Evolutionary conservation across 2,113 vertebrate genomes (phyloP), one percentile per base, ranked within the genome.

Genomic region (Isichthys henryi): DNA sequence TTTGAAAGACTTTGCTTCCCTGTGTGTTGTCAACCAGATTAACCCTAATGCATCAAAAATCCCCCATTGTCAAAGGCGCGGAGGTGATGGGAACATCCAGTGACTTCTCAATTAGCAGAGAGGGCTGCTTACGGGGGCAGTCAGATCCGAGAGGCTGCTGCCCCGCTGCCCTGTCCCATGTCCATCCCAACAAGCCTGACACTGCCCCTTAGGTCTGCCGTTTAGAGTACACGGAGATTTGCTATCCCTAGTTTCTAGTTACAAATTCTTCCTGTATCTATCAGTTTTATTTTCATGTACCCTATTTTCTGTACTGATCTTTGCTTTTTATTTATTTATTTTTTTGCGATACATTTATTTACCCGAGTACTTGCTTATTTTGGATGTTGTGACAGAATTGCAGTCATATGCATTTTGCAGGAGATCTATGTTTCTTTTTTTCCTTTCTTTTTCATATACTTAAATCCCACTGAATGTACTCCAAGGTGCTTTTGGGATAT

Each of bases 11-110:
- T 70, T 49, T 50, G 80, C 85, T 88, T 91, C 92, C 86, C 91
- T 49, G 80, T 88, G 66, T 86, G 91, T 91, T 91, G 92, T 92
- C 91, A 90, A 8, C 88, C 90, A 91, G 92, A 92, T 91, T 93
- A 91, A 90, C 91, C 90, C 91, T 89, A 90, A 93, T 90, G 90
- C 92, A 89, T 92, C 89, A 89, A 77, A 92, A 92, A 92, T 86
- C 93, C 92, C 91, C 91, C 53, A 88, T 87, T 87, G 90, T 91
- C 74, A 66, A 49, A 50, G 74, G 19, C 53, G 21, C 6, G 21
- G 50, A 82, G 88, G 70, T 87, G 66, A n/a, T 45, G 46, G 82
- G 52, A 23, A 74, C 74, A 43, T 21, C 21, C 52, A 49, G 53
- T 23, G 88, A 88, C 88, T 89, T 56, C 90, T 88, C 88, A 89